A percentile compares a stretch with the other conserved stretches of the same genome.
Evolutionary conservation across 2,888 invertebrate species (phyloP).

Genomic region (Ecliptopera silaceata): DNA sequence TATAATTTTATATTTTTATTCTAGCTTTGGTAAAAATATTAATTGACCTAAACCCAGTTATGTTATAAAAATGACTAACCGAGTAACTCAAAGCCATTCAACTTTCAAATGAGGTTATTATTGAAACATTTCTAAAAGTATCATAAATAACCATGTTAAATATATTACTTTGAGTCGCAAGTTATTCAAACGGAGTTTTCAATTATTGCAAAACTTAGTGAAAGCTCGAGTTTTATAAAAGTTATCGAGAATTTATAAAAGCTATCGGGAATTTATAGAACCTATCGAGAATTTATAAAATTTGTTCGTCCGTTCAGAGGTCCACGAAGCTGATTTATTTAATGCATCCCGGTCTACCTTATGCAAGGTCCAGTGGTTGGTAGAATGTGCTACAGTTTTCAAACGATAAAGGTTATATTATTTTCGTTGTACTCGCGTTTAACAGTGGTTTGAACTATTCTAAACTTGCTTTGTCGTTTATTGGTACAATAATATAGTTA

Average conservation of each 20-base stretch:
- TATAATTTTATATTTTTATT: too few species aligned
- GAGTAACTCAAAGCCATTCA: too few species aligned
- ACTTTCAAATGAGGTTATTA: too few species aligned
- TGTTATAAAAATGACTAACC: too few species aligned
- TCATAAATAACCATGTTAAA: background rate
- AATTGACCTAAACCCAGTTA: too few species aligned
- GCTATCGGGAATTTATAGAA: slow-evolving; percentile 1
- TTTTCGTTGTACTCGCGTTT: too few species aligned
- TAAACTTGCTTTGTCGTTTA: too few species aligned
- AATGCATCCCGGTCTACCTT: slow-evolving; percentile 5
- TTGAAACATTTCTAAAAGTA: too few species aligned
- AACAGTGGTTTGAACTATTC: too few species aligned
- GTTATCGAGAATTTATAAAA: background rate
- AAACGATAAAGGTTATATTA: too few species aligned
- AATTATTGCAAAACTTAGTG: background rate
- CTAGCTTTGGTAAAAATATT: too few species aligned
- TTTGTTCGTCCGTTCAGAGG: slow-evolving; percentile 12
- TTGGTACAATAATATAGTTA: too few species aligned
- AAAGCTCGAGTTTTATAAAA: background rate
- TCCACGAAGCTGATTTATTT: slow-evolving; percentile 14
- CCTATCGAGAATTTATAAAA: slow-evolving; percentile 10
- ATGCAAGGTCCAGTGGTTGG: slow-evolving; percentile 12
- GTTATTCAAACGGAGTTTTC: background rate
- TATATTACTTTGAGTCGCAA: background rate
- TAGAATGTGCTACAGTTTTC: background rate